Conservation (phyloP, 2,888 invertebrate species). For the Ophonus ardosiacus region DNA sequence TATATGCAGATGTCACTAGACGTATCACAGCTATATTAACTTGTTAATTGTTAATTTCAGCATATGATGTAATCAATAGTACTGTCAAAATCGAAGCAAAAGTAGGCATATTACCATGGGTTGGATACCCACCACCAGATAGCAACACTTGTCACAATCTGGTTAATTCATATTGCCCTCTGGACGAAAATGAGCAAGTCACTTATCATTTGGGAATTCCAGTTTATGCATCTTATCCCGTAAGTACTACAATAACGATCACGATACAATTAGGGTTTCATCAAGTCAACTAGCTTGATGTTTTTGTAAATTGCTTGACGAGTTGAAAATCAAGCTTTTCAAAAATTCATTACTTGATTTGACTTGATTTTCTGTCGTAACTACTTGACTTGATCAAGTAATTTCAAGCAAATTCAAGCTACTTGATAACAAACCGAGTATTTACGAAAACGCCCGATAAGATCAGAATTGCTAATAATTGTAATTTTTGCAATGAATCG, state of each 20-base stretch:
- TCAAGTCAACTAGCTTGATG: background rate
- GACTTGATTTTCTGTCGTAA: too few species aligned
- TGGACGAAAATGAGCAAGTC: slow-evolving; percentile 50
- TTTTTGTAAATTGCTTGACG: too few species aligned
- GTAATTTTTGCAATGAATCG: too few species aligned
- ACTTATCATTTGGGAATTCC: slow-evolving; percentile 45
- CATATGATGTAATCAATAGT: background rate
- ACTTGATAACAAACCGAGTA: too few species aligned
- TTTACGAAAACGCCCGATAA: too few species aligned
- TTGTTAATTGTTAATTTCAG: background rate
- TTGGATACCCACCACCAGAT: slow-evolving; percentile 35
- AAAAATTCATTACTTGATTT: too few species aligned
- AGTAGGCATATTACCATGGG: background rate
- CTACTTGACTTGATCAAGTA: too few species aligned
- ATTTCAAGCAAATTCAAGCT: too few species aligned
- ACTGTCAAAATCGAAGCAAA: slow-evolving; percentile 3
- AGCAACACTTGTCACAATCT: slow-evolving; percentile 44
- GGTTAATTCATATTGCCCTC: slow-evolving; percentile 48
- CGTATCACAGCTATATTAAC: too few species aligned
- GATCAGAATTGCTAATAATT: too few species aligned
- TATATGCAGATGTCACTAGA: too few species aligned
- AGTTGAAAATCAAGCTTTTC: too few species aligned
- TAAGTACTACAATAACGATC: slow-evolving; percentile 17
- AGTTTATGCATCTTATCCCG: slow-evolving; percentile 42
- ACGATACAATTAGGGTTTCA: background rate